Percentiles rank a stretch among this genome's conserved stretches.
These are phyloP conservation scores for Ctenodactylus gundi DNA, from an alignment of 2,113 vertebrate species.

Conservation along the genomic window DNA sequence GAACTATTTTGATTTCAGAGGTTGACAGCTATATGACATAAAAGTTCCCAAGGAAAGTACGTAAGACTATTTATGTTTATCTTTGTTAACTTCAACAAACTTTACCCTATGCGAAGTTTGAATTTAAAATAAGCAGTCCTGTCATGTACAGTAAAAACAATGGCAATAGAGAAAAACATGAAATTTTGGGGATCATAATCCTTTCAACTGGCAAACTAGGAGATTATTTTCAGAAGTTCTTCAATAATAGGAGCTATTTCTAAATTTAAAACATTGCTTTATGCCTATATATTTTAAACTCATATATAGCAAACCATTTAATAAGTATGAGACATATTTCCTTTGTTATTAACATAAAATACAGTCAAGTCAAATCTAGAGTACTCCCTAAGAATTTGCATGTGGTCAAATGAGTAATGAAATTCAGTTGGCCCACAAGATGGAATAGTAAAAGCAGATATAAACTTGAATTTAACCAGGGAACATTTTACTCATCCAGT, in stretches of 20 bases:
- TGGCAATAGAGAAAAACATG: not conserved
- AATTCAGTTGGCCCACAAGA: conserved; percentile 82
- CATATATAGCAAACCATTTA: conserved; percentile 59
- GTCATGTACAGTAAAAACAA: not conserved
- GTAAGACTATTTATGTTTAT: not conserved
- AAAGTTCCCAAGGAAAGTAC: not conserved
- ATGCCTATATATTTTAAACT: conserved; percentile 49
- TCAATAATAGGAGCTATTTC: conserved; percentile 47
- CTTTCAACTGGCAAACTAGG: not conserved
- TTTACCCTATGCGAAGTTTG: not conserved
- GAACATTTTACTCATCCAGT: conserved; percentile 84
- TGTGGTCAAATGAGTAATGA: conserved; percentile 84
- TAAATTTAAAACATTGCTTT: conserved; percentile 44
- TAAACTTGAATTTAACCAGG: conserved; percentile 82
- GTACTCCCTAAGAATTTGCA: conserved; percentile 82
- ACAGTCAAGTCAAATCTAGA: conserved; percentile 78
- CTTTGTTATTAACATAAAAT: conserved; percentile 79
- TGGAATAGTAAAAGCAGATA: conserved; percentile 80
- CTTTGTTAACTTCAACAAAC: conserved; percentile 6
- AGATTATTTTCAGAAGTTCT: conserved; percentile 49
- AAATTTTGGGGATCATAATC: conserved; percentile 35
- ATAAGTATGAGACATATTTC: conserved; percentile 64
- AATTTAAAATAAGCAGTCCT: not conserved
- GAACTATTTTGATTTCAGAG: conserved; percentile 3
- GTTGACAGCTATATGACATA: not conserved